A percentile compares a stretch with the other conserved stretches of the same genome.
Evolutionary conservation across 2,888 invertebrate species (phyloP).

Genomic region (Octonoba sinensis): DNA sequence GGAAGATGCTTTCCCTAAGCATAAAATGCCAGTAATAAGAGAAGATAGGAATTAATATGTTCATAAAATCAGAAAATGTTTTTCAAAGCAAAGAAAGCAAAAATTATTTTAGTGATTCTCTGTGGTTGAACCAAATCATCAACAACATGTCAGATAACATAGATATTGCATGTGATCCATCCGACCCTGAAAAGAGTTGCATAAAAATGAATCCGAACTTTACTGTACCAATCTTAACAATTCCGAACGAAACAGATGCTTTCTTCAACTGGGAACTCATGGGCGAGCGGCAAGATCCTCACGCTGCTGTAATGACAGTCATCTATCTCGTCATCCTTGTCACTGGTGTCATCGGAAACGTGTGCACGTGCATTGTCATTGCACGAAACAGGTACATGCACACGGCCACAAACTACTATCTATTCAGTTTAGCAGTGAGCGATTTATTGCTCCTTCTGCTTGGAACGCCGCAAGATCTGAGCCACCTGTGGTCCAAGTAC

Average conservation of each 20-base stretch:
- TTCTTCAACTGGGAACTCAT: conserved; percentile 20
- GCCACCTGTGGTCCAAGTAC: conserved; percentile 71
- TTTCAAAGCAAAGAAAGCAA: neutral
- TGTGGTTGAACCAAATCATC: conserved; percentile 31
- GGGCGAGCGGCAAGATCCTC: conserved; percentile 60
- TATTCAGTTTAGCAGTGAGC: conserved; percentile 85
- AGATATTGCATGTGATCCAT: conserved; percentile 16
- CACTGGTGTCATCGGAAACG: conserved; percentile 82
- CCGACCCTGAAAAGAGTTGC: neutral
- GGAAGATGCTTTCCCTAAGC: too few relatives aligned
- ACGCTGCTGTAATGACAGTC: conserved; percentile 75
- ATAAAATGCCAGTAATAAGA: too few relatives aligned
- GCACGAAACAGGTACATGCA: conserved; percentile 84
- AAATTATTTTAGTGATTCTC: conserved; percentile 1
- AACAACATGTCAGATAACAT: conserved; percentile 23
- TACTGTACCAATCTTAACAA: conserved; percentile 2
- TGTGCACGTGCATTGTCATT: conserved; percentile 83
- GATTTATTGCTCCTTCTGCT: conserved; percentile 84
- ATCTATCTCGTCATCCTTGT: conserved; percentile 80
- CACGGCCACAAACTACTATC: conserved; percentile 86
- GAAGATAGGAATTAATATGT: neutral
- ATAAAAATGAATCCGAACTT: conserved; percentile 8
- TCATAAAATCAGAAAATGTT: neutral
- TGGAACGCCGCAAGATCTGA: conserved; percentile 85
- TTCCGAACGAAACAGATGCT: conserved; percentile 15